Conservation (phyloP, 1,140 invertebrate genomes). For the Triops cancriformis region DNA sequence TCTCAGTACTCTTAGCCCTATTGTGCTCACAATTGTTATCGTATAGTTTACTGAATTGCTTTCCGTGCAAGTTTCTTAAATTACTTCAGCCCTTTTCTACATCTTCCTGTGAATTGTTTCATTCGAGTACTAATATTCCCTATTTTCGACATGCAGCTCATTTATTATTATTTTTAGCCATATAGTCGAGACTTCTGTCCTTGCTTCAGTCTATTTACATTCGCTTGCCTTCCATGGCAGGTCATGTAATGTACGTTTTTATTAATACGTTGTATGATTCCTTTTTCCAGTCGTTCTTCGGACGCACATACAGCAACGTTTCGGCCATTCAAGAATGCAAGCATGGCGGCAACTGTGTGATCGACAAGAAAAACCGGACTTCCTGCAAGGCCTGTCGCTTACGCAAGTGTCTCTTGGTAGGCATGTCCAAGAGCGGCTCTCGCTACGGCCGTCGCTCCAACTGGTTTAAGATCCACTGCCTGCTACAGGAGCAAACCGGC, state of each 20-base stretch:
- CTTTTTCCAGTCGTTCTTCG: conserved; percentile 48
- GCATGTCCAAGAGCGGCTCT: conserved; percentile 47
- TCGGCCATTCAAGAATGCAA: conserved; percentile 40
- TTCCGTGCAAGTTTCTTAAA: too few species aligned
- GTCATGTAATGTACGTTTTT: not conserved
- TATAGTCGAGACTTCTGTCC: too few species aligned
- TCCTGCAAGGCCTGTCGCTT: conserved; percentile 48
- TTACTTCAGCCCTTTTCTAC: too few species aligned
- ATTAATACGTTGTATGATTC: conserved; percentile 29
- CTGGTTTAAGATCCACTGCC: conserved; percentile 45
- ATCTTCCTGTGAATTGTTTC: too few species aligned
- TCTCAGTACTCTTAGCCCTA: too few species aligned
- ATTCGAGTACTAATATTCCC: too few species aligned
- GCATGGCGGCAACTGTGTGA: conserved; percentile 43
- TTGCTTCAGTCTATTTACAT: too few species aligned
- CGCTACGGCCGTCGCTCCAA: conserved; percentile 39
- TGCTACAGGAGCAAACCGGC: conserved; percentile 37
- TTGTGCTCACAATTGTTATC: too few species aligned
- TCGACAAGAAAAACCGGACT: conserved; percentile 47
- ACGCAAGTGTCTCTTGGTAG: conserved; percentile 45
- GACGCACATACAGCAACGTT: conserved; percentile 48
- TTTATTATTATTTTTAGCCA: too few species aligned
- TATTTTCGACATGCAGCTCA: too few species aligned
- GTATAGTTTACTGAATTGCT: too few species aligned
- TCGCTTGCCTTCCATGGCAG: not conserved